Conservation (phyloP, 2,888 invertebrate species). For the Campoplex capitator region DNA sequence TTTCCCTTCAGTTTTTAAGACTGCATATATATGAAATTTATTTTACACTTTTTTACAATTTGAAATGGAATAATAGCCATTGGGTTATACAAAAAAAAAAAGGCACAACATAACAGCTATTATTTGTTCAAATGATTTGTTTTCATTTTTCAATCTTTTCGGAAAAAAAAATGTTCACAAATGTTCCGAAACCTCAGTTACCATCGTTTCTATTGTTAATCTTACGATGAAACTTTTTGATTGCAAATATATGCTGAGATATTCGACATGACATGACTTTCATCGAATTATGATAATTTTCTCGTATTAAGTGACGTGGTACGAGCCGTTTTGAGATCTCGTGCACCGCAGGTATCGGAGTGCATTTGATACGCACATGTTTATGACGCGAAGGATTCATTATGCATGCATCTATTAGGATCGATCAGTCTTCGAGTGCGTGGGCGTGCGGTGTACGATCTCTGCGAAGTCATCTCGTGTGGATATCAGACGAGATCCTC, state of each 20-base stretch:
- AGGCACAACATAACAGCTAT: too few species aligned
- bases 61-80: too few species aligned
- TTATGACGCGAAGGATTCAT: constrained; percentile 71
- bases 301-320: constrained; percentile 34
- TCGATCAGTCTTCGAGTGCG: constrained; percentile 79
- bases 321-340: constrained; percentile 38
- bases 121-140: too few species aligned
- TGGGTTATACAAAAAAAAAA: too few species aligned
- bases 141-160: not conserved
- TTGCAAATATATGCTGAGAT: not conserved
- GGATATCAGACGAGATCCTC: constrained; percentile 70
- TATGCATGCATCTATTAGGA: constrained; percentile 79
- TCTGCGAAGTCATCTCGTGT: constrained; percentile 73
- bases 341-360: constrained; percentile 18
- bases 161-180: not conserved
- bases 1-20: too few species aligned
- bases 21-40: too few species aligned
- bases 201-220: not conserved
- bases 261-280: not conserved
- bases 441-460: constrained; percentile 76
- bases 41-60: too few species aligned
- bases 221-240: not conserved
- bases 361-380: constrained; percentile 26
- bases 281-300: constrained; percentile 28
- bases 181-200: not conserved